phyloP scores from a whole-genome alignment of 2,113 vertebrate genomes.

The Nipponia nippon region DNA sequence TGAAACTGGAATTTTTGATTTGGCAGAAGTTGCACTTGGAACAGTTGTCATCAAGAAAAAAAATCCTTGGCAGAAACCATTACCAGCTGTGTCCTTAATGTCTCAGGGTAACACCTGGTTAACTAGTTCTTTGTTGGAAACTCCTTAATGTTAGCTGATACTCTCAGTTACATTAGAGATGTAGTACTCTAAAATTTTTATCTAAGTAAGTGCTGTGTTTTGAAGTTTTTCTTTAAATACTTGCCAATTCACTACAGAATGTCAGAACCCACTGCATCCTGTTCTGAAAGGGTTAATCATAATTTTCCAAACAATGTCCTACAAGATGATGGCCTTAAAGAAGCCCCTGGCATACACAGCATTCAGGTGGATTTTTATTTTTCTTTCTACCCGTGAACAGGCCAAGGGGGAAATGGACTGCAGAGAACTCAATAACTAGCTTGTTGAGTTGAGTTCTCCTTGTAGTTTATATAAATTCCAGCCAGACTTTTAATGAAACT shows the following conservation, averaged over 20 bases:
- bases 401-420: not conserved
- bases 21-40: not conserved
- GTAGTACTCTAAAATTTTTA: not conserved
- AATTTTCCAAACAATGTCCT: not conserved
- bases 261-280: not conserved
- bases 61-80: not conserved
- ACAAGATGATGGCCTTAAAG: not conserved
- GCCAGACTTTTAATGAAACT: not conserved
- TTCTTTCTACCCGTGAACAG: not conserved
- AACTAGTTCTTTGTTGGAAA: not conserved
- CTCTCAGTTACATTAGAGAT: not conserved
- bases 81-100: not conserved
- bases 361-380: not conserved
- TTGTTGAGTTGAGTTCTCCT: not conserved
- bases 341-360: not conserved
- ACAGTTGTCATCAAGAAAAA: not conserved
- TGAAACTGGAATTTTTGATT: not conserved
- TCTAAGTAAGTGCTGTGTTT: not conserved
- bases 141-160: not conserved
- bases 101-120: not conserved
- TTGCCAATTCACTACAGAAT: not conserved
- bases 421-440: not conserved
- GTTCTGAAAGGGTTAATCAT: not conserved
- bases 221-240: not conserved
- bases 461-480: not conserved